Evolutionary conservation across 2,113 vertebrate genomes (phyloP), one percentile per base, ranked within the genome.

Genomic region (Triplophysa rosa): DNA sequence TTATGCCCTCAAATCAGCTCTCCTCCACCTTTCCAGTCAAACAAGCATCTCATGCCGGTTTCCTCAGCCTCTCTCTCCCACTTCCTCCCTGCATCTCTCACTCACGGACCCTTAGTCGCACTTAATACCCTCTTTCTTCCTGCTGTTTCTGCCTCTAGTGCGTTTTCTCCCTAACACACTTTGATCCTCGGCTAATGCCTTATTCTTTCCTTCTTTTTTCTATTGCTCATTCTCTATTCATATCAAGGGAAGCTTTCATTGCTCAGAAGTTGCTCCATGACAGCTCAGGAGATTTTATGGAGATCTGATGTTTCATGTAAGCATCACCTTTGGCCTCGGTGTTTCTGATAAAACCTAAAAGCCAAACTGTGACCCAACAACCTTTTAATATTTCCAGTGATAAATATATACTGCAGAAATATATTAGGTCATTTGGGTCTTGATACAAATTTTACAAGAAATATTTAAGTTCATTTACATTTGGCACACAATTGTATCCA

Each of bases 141-240:
- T 67, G 58, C 12, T 83, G 77, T 76, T 62, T 69, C 45, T 16
- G 59, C 52, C n/a, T 71, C 33, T 29, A 11, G 71, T 64, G 62
- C 80, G 83, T 82, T 74, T 80, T 75, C 85, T 61, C 74, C 84
- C 84, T 75, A 67, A 47, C 52, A 26, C 78, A 67, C 6, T 62
- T 75, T 89, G 89, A 90, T 91, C 89, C 84, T 86, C 85, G 59
- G 84, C 87, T 93, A 92, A 92, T 90, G 88, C 88, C 82, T 75
- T 83, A 87, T 84, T 86, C 85, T 67, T 74, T 47, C 87, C 86
- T 86, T 86, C 85, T 86, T 86, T 42, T 88, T 90, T 87, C 81
- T 78, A 42, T 81, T 86, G 81, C 77, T 83, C 87, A 86, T 84
- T 79, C 76, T 56, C 42, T 77, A 71, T 62, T 88, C 88, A 88